These are phyloP conservation scores for Daphoenositta chrysoptera DNA, from an alignment of 2,113 vertebrate species.

Conservation along the genomic window DNA sequence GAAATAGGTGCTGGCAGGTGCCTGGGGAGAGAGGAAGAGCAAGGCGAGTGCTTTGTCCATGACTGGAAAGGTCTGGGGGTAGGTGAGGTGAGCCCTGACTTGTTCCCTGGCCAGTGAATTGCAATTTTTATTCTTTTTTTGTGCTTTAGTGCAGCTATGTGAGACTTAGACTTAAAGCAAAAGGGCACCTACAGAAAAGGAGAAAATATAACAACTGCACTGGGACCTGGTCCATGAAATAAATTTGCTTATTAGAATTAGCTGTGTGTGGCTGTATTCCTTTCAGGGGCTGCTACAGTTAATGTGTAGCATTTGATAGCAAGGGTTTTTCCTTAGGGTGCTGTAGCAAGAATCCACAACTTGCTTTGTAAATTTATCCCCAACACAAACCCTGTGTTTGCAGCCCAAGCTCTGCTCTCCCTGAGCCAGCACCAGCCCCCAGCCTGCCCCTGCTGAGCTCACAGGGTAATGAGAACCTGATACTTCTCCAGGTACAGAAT, in stretches of 20 bases:
- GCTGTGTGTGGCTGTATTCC: background rate
- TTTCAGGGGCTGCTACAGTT: background rate
- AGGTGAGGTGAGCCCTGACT: background rate
- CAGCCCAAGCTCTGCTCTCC: background rate
- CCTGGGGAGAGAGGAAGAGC: background rate
- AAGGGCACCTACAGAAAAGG: background rate
- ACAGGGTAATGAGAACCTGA: background rate
- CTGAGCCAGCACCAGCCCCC: background rate
- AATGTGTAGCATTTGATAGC: background rate
- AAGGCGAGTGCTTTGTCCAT: background rate
- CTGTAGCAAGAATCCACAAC: background rate
- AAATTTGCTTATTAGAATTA: background rate
- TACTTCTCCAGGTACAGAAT: background rate
- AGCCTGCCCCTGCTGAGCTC: background rate
- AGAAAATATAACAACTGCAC: background rate
- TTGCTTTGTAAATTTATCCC: background rate
- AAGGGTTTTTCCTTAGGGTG: background rate
- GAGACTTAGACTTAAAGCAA: background rate
- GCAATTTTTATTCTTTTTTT: background rate
- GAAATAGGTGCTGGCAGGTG: background rate
- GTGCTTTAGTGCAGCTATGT: background rate
- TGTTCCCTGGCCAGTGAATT: background rate
- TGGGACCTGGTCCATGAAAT: background rate
- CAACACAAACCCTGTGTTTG: background rate
- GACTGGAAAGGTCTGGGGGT: background rate